Evolutionary conservation across 2,888 invertebrate species (phyloP), one percentile per base, ranked within the genome.

Genomic region (Alloplasta piceator): DNA sequence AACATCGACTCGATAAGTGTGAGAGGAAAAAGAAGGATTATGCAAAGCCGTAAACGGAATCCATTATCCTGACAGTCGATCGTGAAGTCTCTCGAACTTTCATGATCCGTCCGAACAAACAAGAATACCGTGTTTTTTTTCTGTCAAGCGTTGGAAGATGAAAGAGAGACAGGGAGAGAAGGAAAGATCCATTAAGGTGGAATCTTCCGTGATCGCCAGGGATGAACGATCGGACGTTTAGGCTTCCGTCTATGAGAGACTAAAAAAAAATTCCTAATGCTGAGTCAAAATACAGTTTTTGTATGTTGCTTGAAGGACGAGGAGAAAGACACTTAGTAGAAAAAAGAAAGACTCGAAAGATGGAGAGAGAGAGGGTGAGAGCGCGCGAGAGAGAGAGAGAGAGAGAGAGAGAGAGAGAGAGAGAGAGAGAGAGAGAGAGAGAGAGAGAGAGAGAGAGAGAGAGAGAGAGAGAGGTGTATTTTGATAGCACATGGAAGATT

Each of bases 51-150:
- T 12, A 14, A 60, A 26, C 26, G 46, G 64, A 55, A 41, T 48
- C 64, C 55, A 48, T 71, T 70, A 70, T 68, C 41, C 58, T 14
- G 66, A 64, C 68, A 41, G 64, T 64, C 55, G 39, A 41, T 64
- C 48, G 10, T 64, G 39, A 70, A 26, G 26, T 38, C 64, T 48
- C 71, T 43, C 14, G 48, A 56, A 26, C 64, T 64, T 58, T 26
- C n/a, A 58, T 50, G 58, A 66, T 72, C 60, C 52, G 60, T 66
- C 43, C 9, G 6, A n/a, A 70, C 6, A 58, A 26, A 36, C 60
- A 39, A 60, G 41, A 60, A n/a, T 7, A 26, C 16, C 26, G 16
- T 41, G 14, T 61, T 72, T 39, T 72, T 39, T 60, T 10, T 63
- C 39, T 5, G 26, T 26, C 26, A 26, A 60, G 58, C 60, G 7